Evolutionary conservation across 2,888 invertebrate genomes (phyloP), one percentile per base, ranked within the genome.

Genomic region (Nezara viridula): DNA sequence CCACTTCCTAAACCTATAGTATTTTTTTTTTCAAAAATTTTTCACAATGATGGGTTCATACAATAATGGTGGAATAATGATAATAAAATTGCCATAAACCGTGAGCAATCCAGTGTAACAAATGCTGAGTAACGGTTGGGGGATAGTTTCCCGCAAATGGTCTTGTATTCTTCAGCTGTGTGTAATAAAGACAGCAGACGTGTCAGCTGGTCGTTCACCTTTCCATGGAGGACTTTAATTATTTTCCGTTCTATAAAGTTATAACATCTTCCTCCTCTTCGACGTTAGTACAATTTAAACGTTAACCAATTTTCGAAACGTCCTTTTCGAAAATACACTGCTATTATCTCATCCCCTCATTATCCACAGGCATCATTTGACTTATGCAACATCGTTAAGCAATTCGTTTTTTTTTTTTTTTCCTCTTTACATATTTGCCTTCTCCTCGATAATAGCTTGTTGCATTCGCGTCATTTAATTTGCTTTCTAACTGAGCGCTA

Each of bases 401-500:
- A 73, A 73, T 73, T n/a, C n/a, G n/a, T n/a, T 44, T 44, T 44
- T 44, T 5, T 10, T 37, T 21, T 37, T 27, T 27, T 37, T 73
- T 32, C 66, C 37, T 73, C 32, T 73, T 73, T 73, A 73, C 66
- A 73, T 73, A 73, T 73, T 73, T 73, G 66, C 37, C 66, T 73
- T 73, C 32, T 73, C 66, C 37, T 73, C 21, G 32, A 37, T 73
- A 32, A 73, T 73, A 19, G 21, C 66, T 37, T 73, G 19, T n/a
- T n/a, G n/a, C 16, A 6, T 50, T 50, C 50, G 50, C 50, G 50
- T 55, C 55, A 55, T 55, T 55, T 55, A 55, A 55, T 55, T 55
- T 55, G 24, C 6, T 24, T 24, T 55, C 55, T 7, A 50, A 19
- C 50, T 50, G 10, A 55, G 50, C 21, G 50, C n/a, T 55, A 55